Percentiles rank a stretch among this genome's conserved stretches.
These are phyloP conservation scores for Hydrocynus forskahlii DNA, from an alignment of 2,797 vertebrate genomes.

Conservation along the genomic window DNA sequence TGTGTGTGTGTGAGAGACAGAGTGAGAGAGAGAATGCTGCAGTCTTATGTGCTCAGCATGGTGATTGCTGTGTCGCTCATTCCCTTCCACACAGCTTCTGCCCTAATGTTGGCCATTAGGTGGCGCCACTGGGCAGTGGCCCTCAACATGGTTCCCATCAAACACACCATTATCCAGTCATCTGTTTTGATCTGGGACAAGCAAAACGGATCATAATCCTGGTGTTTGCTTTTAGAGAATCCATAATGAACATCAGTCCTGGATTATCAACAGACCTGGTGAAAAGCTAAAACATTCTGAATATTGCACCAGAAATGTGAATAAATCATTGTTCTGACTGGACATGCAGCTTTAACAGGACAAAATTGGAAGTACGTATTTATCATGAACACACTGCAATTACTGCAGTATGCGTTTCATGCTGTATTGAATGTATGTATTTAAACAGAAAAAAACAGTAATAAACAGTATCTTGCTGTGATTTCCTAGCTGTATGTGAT, in stretches of 20 bases:
- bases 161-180: not conserved
- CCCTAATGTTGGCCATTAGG: slow-evolving; percentile 55
- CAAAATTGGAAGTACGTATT: too few relatives aligned
- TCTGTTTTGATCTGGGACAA: not conserved
- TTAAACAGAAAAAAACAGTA: too few relatives aligned
- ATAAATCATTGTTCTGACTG: too few relatives aligned
- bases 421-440: too few relatives aligned
- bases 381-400: not conserved
- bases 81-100: slow-evolving; percentile 17
- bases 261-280: not conserved
- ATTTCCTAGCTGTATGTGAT: too few relatives aligned
- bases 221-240: not conserved
- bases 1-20: slow-evolving; percentile 21
- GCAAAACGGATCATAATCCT: not conserved
- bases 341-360: too few relatives aligned
- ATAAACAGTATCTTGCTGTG: too few relatives aligned
- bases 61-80: slow-evolving; percentile 62
- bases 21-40: slow-evolving; percentile 62
- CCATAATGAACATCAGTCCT: not conserved
- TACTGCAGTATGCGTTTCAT: not conserved
- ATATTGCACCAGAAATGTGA: not conserved
- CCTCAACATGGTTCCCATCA: slow-evolving; percentile 17
- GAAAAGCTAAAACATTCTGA: not conserved
- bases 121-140: slow-evolving; percentile 56
- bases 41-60: slow-evolving; percentile 76